Conservation (phyloP, 2,888 invertebrate genomes). For the Eutolmus rufibarbis region DNA sequence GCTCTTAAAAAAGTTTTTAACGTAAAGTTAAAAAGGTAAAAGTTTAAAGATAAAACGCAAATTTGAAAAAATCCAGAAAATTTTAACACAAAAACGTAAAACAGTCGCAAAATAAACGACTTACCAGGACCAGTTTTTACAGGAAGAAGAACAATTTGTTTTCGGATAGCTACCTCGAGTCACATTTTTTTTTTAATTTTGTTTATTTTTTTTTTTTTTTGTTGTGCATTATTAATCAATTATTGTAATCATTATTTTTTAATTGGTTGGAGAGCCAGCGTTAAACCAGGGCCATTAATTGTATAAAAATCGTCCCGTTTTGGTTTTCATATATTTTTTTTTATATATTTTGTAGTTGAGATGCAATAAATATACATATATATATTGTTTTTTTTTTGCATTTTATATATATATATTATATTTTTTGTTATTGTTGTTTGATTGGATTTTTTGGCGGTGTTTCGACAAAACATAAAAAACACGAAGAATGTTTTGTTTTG, state of each 20-base stretch:
- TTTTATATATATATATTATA: neutral
- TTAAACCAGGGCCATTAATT: neutral
- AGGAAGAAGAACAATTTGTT: slow-evolving; percentile 61
- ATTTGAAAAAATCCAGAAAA: neutral
- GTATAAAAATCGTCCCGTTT: neutral
- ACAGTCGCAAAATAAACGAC: slow-evolving; percentile 48
- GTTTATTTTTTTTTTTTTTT: slow-evolving; percentile 32
- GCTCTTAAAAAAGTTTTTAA: neutral
- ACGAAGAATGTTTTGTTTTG: neutral
- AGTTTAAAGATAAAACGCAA: neutral
- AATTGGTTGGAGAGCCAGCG: neutral
- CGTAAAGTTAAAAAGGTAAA: neutral
- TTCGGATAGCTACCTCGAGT: slow-evolving; percentile 55
- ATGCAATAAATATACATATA: neutral
- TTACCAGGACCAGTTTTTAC: slow-evolving; percentile 58
- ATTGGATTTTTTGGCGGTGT: neutral
- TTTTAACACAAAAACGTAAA: neutral
- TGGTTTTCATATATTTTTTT: slow-evolving; percentile 11
- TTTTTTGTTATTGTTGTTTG: slow-evolving; percentile 8
- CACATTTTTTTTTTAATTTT: slow-evolving; percentile 37
- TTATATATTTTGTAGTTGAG: neutral
- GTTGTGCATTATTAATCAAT: neutral
- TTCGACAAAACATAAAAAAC: neutral
- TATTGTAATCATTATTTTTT: neutral
- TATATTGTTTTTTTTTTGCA: neutral